phyloP scores from a whole-genome alignment of 2,888 invertebrate species.

The Spodoptera exigua region DNA sequence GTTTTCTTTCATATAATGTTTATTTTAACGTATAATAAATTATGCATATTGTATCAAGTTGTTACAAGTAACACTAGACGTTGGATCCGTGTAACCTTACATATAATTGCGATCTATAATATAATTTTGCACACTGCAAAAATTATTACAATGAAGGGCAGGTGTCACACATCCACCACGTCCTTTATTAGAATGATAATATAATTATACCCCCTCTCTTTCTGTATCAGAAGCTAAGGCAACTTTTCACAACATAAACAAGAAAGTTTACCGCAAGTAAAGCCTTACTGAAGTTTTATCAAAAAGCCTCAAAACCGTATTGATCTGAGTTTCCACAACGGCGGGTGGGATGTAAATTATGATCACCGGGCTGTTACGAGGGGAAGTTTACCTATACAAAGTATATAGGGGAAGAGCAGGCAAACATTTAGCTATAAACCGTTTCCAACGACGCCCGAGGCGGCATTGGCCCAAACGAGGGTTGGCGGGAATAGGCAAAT shows the following conservation, averaged over 20 bases:
- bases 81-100: no score
- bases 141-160: no score
- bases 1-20: constrained; percentile 3
- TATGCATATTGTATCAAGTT: no score
- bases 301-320: constrained; percentile 36
- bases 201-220: constrained; percentile 16
- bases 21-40: no score
- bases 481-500: constrained; percentile 88
- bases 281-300: constrained; percentile 26
- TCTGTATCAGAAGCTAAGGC: constrained; percentile 9
- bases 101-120: no score
- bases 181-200: background rate
- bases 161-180: background rate
- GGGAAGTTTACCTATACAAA: constrained; percentile 75
- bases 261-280: constrained; percentile 34
- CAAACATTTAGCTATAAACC: constrained; percentile 85
- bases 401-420: constrained; percentile 79
- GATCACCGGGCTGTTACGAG: constrained; percentile 62
- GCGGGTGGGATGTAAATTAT: constrained; percentile 60
- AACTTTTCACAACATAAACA: constrained; percentile 43
- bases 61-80: no score
- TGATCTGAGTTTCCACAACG: constrained; percentile 48
- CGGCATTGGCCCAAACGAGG: constrained; percentile 81
- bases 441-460: constrained; percentile 80
- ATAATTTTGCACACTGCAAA: no score